phyloP scores from a whole-genome alignment of 1,140 invertebrate species.

The Apis dorsata region DNA sequence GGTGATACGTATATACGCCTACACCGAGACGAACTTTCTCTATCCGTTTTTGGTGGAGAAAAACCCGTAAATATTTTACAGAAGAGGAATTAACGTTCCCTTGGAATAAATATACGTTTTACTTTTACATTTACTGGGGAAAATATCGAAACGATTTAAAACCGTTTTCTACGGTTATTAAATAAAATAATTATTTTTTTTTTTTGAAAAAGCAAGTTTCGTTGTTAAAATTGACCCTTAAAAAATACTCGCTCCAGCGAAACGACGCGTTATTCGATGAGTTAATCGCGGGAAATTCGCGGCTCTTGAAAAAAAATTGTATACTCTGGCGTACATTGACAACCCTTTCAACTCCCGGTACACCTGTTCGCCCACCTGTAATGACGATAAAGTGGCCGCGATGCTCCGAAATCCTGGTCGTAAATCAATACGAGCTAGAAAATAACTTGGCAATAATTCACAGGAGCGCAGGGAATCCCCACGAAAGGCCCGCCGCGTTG shows the following conservation, averaged over 20 bases:
- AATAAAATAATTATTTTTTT: no score
- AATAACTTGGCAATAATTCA: conserved; percentile 74
- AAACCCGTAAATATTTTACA: no score
- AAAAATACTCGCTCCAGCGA: no score
- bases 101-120: no score
- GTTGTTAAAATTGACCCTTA: no score
- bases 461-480: conserved; percentile 53
- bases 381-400: conserved; percentile 71
- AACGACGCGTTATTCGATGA: neutral
- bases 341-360: conserved; percentile 55
- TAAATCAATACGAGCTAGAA: conserved; percentile 76
- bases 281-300: neutral
- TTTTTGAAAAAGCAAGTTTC: no score
- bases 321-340: conserved; percentile 36
- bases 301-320: neutral
- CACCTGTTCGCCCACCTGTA: conserved; percentile 71
- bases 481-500: conserved; percentile 58
- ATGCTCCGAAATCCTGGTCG: conserved; percentile 67
- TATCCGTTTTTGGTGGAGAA: no score
- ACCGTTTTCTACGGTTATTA: no score
- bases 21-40: no score
- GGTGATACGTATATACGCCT: neutral
- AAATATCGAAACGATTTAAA: no score
- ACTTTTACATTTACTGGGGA: no score
- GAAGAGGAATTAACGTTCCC: no score